Conservation (phyloP, 2,113 vertebrate species). For the Chrysemys picta region DNA sequence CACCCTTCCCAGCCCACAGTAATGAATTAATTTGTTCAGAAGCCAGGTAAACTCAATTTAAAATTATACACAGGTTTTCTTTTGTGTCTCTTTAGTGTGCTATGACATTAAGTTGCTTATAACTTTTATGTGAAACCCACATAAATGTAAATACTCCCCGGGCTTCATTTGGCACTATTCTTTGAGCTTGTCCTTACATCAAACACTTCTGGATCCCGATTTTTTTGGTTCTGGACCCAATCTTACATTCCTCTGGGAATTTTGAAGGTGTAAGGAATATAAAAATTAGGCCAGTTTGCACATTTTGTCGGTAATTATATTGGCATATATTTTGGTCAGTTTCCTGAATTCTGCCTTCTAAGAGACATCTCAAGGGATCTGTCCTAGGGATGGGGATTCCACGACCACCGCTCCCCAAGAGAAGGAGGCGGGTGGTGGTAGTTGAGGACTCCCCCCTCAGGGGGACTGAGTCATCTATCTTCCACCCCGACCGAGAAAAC, state of each 20-base stretch:
- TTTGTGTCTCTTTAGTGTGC: slow-evolving; percentile 35
- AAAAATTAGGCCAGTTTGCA: slow-evolving; percentile 30
- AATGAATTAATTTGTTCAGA: slow-evolving; percentile 8
- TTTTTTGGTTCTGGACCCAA: background rate
- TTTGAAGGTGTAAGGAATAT: slow-evolving; percentile 28
- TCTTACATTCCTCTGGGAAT: background rate
- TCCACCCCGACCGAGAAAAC: too few species aligned
- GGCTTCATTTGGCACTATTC: background rate
- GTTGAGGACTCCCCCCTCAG: too few species aligned
- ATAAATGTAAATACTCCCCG: background rate
- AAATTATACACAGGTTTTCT: background rate
- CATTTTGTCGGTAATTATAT: slow-evolving; percentile 38
- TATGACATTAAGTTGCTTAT: background rate
- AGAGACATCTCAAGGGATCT: background rate
- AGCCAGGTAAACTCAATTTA: slow-evolving; percentile 44
- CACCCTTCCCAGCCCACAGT: background rate
- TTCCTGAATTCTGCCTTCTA: slow-evolving; percentile 26
- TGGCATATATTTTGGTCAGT: slow-evolving; percentile 5
- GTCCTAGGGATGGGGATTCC: too few species aligned
- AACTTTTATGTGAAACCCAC: background rate
- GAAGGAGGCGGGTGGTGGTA: too few species aligned
- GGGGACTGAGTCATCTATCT: too few species aligned
- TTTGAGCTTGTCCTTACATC: background rate
- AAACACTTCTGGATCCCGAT: background rate
- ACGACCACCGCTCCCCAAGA: too few species aligned